Evolutionary conservation across 2,888 invertebrate species (phyloP).

Genomic region (Sinentomon sp.): DNA sequence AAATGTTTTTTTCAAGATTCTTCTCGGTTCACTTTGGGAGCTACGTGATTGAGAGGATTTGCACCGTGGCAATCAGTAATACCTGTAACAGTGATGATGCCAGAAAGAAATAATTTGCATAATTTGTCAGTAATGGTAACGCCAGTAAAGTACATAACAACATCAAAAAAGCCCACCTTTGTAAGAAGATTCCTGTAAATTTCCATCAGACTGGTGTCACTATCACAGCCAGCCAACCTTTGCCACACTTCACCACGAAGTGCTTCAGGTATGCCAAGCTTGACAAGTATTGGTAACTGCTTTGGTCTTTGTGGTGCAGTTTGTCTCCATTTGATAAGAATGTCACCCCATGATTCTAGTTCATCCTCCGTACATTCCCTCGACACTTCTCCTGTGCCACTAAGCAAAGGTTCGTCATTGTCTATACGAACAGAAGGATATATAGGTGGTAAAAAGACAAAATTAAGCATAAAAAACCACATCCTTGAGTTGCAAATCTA

Average conservation of each 20-base stretch:
- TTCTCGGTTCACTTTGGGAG: no score
- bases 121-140: neutral
- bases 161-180: slow-evolving; percentile 33
- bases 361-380: slow-evolving; percentile 86
- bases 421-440: no score
- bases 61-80: no score
- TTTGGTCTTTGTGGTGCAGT: slow-evolving; percentile 32
- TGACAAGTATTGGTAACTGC: slow-evolving; percentile 46
- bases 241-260: slow-evolving; percentile 95
- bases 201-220: slow-evolving; percentile 60
- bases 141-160: no score
- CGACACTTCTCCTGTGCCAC: slow-evolving; percentile 88
- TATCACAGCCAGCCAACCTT: slow-evolving; percentile 60
- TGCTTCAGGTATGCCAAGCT: slow-evolving; percentile 74
- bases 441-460: no score
- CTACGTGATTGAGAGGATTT: no score
- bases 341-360: slow-evolving; percentile 74
- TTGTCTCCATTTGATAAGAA: slow-evolving; percentile 35
- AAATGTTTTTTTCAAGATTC: no score
- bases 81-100: no score
- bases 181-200: slow-evolving; percentile 73
- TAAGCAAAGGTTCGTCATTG: slow-evolving; percentile 81
- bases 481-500: no score
- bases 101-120: no score
- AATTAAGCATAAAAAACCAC: no score